Evolutionary conservation across 2,888 invertebrate genomes (phyloP).

Genomic region (Heteromurus nitidus): DNA sequence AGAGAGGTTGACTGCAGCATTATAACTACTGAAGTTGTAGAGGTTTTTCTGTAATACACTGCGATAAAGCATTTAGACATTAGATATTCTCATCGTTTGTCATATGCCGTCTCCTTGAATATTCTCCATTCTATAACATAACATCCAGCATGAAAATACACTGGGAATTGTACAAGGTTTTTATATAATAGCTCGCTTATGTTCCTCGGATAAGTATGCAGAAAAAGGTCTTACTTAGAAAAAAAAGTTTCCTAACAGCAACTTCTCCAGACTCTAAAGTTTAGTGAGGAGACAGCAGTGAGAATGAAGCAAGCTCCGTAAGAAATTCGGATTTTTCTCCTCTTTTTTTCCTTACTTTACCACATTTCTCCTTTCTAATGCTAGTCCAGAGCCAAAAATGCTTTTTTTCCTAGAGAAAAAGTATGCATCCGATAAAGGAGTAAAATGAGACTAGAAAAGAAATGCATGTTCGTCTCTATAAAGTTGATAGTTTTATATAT

Average conservation of each 20-base stretch:
- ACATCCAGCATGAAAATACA: too few relatives aligned
- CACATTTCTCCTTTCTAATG: constrained; percentile 34
- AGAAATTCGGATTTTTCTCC: constrained; percentile 42
- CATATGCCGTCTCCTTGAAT: background rate
- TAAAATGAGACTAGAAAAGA: constrained; percentile 49
- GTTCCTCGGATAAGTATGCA: too few relatives aligned
- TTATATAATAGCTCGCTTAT: too few relatives aligned
- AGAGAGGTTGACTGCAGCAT: background rate
- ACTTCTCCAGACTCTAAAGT: too few relatives aligned
- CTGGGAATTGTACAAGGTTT: too few relatives aligned
- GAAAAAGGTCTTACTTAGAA: too few relatives aligned
- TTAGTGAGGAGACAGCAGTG: background rate
- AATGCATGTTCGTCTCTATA: background rate
- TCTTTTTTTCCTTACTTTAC: background rate
- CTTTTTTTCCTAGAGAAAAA: constrained; percentile 27
- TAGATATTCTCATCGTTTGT: background rate
- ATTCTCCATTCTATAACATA: constrained; percentile 19
- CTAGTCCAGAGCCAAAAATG: constrained; percentile 48
- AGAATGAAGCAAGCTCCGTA: background rate
- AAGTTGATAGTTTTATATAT: too few relatives aligned
- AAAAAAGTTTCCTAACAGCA: too few relatives aligned
- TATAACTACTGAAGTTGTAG: background rate
- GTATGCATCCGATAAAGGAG: constrained; percentile 53
- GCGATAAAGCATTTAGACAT: background rate
- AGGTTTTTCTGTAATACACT: background rate